These are phyloP conservation scores for Siniperca chuatsi DNA, from an alignment of 2,113 vertebrate species.

Conservation along the genomic window DNA sequence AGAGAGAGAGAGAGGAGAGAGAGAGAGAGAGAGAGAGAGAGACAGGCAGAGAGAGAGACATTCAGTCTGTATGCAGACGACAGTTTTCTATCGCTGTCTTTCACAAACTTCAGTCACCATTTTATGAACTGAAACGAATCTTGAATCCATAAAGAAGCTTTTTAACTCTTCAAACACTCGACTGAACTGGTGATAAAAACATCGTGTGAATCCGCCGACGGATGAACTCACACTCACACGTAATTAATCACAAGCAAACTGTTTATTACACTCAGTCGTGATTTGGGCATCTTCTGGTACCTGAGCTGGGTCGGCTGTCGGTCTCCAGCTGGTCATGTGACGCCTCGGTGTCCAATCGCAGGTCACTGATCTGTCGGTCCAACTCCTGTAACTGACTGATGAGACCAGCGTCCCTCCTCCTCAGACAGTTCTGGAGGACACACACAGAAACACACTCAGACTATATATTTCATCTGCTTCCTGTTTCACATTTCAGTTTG, in stretches of 20 bases:
- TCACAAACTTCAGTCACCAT: no score
- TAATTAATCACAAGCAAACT: no score
- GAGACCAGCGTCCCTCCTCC: conserved; percentile 91
- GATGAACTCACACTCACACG: no score
- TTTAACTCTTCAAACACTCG: no score
- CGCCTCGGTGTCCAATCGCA: conserved; percentile 89
- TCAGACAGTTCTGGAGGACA: conserved; percentile 89
- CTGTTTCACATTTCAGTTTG: not conserved
- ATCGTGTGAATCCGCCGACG: no score
- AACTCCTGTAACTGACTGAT: conserved; percentile 93
- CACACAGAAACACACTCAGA: not conserved
- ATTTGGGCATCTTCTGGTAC: conserved; percentile 44
- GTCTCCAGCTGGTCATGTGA: conserved; percentile 89
- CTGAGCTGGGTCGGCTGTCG: conserved; percentile 97
- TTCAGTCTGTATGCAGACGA: not conserved
- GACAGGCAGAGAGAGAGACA: no score
- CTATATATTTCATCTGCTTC: no score
- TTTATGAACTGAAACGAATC: no score
- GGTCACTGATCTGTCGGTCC: conserved; percentile 94
- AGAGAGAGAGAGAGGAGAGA: no score
- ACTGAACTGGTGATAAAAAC: no score
- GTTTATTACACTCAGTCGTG: no score
- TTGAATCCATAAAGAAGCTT: no score
- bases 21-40: not conserved
- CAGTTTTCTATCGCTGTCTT: not conserved